Evolutionary conservation across 2,113 vertebrate species (phyloP).

Genomic region (Suricata suricatta): DNA sequence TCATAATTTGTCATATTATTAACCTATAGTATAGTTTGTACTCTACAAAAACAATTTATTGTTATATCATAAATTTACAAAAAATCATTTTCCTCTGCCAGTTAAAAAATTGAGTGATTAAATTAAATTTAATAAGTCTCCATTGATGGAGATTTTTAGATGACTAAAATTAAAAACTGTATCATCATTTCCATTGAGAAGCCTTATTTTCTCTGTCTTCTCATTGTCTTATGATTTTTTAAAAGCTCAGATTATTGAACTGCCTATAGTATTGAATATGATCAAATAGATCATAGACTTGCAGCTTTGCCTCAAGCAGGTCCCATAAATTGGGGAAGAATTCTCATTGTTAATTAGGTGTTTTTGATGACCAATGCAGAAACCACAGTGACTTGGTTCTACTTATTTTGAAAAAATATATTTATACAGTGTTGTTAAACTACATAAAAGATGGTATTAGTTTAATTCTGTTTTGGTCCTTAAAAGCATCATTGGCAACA

Average conservation of each 20-base stretch:
- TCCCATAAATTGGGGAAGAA: neutral
- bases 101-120: conserved; percentile 8
- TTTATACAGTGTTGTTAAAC: neutral
- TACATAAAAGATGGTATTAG: neutral
- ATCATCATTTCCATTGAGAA: neutral
- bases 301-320: neutral
- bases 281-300: neutral
- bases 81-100: neutral
- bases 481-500: neutral
- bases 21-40: neutral
- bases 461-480: neutral
- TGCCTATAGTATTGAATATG: neutral
- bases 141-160: neutral
- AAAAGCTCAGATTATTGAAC: conserved; percentile 12
- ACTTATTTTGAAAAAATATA: neutral
- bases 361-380: neutral
- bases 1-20: neutral
- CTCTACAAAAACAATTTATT: neutral
- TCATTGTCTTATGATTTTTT: neutral
- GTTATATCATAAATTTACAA: conserved; percentile 15
- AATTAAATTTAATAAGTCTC: neutral
- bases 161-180: neutral
- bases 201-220: neutral
- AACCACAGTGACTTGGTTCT: neutral
- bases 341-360: neutral